A percentile compares a stretch with the other conserved stretches of the same genome.
phyloP scores from a whole-genome alignment of 1,140 invertebrate genomes.

The Bombus fervidus region DNA sequence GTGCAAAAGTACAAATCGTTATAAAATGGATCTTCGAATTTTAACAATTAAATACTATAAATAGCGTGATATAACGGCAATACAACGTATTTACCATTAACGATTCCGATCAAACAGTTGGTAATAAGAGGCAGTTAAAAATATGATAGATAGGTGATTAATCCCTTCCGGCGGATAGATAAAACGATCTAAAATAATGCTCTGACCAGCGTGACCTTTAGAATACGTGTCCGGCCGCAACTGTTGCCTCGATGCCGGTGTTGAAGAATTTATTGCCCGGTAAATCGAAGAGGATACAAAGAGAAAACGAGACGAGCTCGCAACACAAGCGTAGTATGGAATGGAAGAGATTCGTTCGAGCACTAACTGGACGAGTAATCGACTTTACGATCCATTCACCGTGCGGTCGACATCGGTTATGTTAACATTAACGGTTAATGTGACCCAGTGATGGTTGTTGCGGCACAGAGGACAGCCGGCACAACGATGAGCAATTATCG shows the following conservation, averaged over 20 bases:
- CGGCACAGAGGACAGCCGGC: background rate
- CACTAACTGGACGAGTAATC: conserved; percentile 53
- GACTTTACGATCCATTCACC: conserved; percentile 64
- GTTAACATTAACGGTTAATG: conserved; percentile 67
- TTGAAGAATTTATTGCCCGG: conserved; percentile 46
- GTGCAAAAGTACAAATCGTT: background rate
- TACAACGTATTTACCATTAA: background rate
- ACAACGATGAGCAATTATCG: conserved; percentile 55
- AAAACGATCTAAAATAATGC: background rate
- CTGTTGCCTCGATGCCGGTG: background rate
- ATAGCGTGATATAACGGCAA: background rate
- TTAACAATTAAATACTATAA: background rate
- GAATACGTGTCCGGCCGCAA: background rate
- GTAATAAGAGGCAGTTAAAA: background rate
- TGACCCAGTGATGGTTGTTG: conserved; percentile 42
- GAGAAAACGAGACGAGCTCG: conserved; percentile 10
- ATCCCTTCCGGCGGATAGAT: background rate
- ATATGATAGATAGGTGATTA: background rate
- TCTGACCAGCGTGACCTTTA: conserved; percentile 1
- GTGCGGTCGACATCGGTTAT: conserved; percentile 56
- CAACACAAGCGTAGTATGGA: background rate
- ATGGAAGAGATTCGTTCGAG: conserved; percentile 21
- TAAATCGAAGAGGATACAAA: conserved; percentile 48
- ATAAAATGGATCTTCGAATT: background rate
- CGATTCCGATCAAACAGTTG: background rate